Percentiles rank a stretch among this genome's conserved stretches.
Conservation (phyloP, 2,797 vertebrate species). For the Cetoscarus ocellatus region DNA sequence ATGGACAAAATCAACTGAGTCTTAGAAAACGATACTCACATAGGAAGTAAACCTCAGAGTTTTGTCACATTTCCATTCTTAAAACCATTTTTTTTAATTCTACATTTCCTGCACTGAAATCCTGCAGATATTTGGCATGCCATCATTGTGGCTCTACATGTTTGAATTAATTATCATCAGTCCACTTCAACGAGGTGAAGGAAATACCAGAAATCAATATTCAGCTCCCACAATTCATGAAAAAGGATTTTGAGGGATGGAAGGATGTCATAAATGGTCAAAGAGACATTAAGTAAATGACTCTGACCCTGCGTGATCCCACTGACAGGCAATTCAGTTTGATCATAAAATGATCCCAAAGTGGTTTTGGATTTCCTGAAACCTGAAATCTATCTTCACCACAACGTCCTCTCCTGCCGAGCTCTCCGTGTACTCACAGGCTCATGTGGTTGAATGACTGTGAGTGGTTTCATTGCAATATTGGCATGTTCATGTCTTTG, state of each 20-base stretch:
- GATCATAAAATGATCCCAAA: slow-evolving; percentile 32
- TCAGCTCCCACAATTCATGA: slow-evolving; percentile 18
- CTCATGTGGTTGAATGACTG: slow-evolving; percentile 28
- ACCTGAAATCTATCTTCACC: slow-evolving; percentile 37
- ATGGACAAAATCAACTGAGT: too few species aligned
- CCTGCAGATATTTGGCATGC: slow-evolving; percentile 26
- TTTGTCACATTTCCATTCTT: not conserved
- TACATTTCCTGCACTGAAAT: slow-evolving; percentile 23
- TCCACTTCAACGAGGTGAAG: slow-evolving; percentile 40
- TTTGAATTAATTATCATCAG: slow-evolving; percentile 21
- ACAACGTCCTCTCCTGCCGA: slow-evolving; percentile 38
- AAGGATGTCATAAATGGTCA: slow-evolving; percentile 5
- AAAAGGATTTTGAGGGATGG: slow-evolving; percentile 21
- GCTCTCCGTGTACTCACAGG: slow-evolving; percentile 33
- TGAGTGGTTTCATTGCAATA: slow-evolving; percentile 8
- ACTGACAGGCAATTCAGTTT: slow-evolving; percentile 29
- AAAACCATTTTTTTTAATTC: not conserved
- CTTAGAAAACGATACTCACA: not conserved
- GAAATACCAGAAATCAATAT: slow-evolving; percentile 42
- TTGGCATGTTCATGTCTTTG: slow-evolving; percentile 25
- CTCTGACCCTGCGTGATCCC: slow-evolving; percentile 29
- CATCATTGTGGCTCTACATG: not conserved
- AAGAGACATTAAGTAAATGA: slow-evolving; percentile 33
- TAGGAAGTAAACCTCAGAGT: not conserved
- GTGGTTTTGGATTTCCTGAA: slow-evolving; percentile 68